These are phyloP conservation scores for Crotalus viridis DNA, from an alignment of 2,113 vertebrate genomes.

Conservation along the genomic window DNA sequence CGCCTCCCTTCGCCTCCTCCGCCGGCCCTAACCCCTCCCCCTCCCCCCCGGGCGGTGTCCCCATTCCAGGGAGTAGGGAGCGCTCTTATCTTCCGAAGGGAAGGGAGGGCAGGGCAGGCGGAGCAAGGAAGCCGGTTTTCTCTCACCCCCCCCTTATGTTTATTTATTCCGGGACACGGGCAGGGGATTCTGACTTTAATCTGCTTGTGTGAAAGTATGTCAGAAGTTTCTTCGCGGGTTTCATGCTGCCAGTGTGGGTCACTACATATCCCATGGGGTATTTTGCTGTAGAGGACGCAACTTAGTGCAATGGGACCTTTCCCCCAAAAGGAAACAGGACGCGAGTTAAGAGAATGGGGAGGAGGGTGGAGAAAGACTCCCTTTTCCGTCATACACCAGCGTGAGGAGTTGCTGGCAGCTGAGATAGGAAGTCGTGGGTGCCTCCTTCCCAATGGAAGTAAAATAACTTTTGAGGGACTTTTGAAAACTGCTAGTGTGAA, in stretches of 20 bases:
- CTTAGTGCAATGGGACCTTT: too few relatives aligned
- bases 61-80: not conserved
- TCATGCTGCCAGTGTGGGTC: not conserved
- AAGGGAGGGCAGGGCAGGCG: not conserved
- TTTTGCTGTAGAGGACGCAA: not conserved
- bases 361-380: not conserved
- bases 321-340: too few relatives aligned
- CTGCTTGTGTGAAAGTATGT: too few relatives aligned
- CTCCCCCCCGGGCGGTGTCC: not conserved
- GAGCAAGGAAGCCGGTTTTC: not conserved
- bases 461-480: not conserved
- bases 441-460: not conserved
- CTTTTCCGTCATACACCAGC: not conserved
- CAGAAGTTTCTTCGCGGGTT: not conserved
- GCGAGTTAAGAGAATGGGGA: not conserved
- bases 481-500: not conserved
- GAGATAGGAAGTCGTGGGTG: not conserved
- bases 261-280: not conserved
- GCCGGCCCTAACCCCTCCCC: rapidly evolving
- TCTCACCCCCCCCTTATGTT: not conserved
- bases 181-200: not conserved
- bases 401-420: not conserved
- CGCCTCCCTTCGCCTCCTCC: too few relatives aligned
- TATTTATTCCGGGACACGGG: not conserved
- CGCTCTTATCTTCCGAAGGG: not conserved